Conservation (phyloP, 2,888 invertebrate species). For the Tinea semifulvella region DNA sequence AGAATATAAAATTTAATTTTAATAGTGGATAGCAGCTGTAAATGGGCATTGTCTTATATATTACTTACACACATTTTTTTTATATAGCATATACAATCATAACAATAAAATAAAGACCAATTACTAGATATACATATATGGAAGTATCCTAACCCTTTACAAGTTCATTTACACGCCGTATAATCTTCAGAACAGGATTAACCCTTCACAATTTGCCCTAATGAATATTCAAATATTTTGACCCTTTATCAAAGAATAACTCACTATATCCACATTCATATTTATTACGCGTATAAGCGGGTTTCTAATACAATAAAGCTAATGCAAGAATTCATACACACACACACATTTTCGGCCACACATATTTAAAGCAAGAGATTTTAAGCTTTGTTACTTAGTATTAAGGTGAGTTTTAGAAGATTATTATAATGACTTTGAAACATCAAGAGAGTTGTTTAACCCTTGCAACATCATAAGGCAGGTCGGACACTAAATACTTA, state of each 20-base stretch:
- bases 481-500: no score
- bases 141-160: no score
- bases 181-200: conserved; percentile 35
- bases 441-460: background rate
- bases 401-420: no score
- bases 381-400: background rate
- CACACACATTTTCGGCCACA: no score
- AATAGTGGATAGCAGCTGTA: no score
- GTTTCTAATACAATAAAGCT: conserved; percentile 57
- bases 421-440: no score
- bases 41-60: no score
- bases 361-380: background rate
- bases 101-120: no score
- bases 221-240: conserved; percentile 65
- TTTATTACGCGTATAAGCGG: conserved; percentile 64
- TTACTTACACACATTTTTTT: no score
- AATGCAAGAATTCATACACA: conserved; percentile 32
- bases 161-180: conserved; percentile 3
- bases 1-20: no score
- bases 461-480: background rate
- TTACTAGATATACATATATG: no score
- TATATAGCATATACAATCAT: no score
- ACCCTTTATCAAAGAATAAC: conserved; percentile 59
- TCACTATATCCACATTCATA: conserved; percentile 63
- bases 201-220: conserved; percentile 57